Base-by-base conservation (phyloP, 2,113 vertebrate genomes). In the Motacilla alba region DNA sequence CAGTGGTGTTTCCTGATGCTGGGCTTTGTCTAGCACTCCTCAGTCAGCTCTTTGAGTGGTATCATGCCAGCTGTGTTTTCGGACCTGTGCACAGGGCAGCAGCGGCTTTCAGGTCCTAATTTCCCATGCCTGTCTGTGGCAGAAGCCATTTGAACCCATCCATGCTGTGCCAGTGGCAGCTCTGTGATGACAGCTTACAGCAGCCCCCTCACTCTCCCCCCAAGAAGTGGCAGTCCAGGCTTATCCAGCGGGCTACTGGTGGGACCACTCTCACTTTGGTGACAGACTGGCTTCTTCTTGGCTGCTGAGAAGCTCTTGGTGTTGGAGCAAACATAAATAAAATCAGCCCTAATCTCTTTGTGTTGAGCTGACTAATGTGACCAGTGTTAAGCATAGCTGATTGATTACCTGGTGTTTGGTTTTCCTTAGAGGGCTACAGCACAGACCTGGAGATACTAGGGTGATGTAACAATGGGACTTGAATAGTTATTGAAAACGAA, bases 11-110 rank as follows among this genome's bases (percentile, higher is more conserved):
- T 49, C 50, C 46, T 83, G 70, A 5, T 33, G 19, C 17, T 78
- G 56, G 87, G 15, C 47, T 89, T 56, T 39, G 53, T 52, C 60
- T 33, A 3, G 31, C 10, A 1, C 14, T 47, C 0, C 2, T 60
- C 4, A 16, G 58, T 19, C 70, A 56, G 0, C 44, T 60, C 79
- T 35, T 75, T 58, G 49, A 27, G n/a, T 30, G 41, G 24, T 28
- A 16, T 79, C 44, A 13, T 1, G 4, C 43, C 58, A 60, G 0
- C n/a, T 8, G 3, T 31, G 30, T 8, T 76, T 82, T 79, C 0
- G 0, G 30, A 39, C 23, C 39, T 1, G 0, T 82, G 60, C 46
- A 49, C 14, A 0, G 53, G 50, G 44, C 53, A 73, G 31, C 12
- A 16, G 17, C 49, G 50, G 53, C 41, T 80, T 77, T 53, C 28